Evolutionary conservation across 2,888 invertebrate species (phyloP).

Genomic region (Mythimna loreyi): DNA sequence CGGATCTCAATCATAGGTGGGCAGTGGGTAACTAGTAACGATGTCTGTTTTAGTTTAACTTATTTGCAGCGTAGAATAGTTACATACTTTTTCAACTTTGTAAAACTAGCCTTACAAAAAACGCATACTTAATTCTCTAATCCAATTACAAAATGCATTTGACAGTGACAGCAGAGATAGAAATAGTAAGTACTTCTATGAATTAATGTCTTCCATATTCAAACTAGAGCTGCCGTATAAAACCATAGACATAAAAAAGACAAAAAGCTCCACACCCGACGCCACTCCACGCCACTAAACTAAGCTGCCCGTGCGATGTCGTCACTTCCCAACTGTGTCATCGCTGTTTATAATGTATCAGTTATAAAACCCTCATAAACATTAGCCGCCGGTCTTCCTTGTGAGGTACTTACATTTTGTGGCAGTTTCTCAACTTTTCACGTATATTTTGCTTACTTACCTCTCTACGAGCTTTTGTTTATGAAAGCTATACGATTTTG

Average conservation of each 20-base stretch:
- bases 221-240: constrained; percentile 28
- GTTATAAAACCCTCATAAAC: constrained; percentile 68
- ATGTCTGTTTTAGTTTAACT: no score
- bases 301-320: constrained; percentile 45
- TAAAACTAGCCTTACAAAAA: neutral
- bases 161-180: no score
- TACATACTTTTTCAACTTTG: neutral
- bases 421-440: constrained; percentile 53
- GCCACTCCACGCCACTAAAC: constrained; percentile 60
- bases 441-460: constrained; percentile 37
- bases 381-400: constrained; percentile 58
- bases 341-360: constrained; percentile 67
- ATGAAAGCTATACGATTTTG: constrained; percentile 6
- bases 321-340: constrained; percentile 65
- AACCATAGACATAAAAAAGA: constrained; percentile 45
- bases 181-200: no score
- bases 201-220: constrained; percentile 5
- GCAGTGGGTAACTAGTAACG: no score
- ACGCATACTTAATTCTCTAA: neutral
- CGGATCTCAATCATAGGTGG: no score
- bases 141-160: neutral
- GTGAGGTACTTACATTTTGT: constrained; percentile 57
- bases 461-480: constrained; percentile 36
- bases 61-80: no score
- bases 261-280: constrained; percentile 41